Base-by-base conservation (phyloP, 2,113 vertebrate species). In the Eretmochelys imbricata region DNA sequence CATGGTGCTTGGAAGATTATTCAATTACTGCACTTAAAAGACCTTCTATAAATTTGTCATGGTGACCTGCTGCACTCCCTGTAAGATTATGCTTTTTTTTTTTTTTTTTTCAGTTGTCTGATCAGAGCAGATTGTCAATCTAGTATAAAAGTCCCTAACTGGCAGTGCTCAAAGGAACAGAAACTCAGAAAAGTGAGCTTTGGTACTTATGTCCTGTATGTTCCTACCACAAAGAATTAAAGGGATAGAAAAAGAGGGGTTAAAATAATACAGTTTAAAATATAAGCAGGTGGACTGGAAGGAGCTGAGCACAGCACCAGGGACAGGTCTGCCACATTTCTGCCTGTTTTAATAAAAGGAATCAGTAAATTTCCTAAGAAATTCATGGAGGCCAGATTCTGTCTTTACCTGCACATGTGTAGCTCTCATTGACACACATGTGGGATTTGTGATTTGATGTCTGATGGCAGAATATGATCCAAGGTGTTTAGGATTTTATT, bases 401-500 rank as follows among this genome's bases (percentile, higher is more conserved):
- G 12, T 31, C 29, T 65, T 65, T 65, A 65, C 16, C 62, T 35
- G 62, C 31, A n/a, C 31, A 19, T 17, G 16, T 65, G 11, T 65
- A 65, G 62, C 62, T n/a, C 29, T 17, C 31, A 65, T 65, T 65
- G 62, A 65, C 13, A 62, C 50, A 29, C 35, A 69, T 1, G 1
- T 72, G 38, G 59, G 55, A 82, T 89, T 46, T 7, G 2, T 0
- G 0, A 78, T 83, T 65, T 55, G 1, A 0, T 13, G 24, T 46
- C 10, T 75, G 82, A n/a, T 31, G 42, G 27, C 92, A 42, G 0
- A 75, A 51, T 80, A 48, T 17, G 27, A 1, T 16, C 83, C 20
- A 49, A 14, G 31, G 50, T 59, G 1, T 0, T 6, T 81, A 75
- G 50, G n/a, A 5, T 9, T 0, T 0, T 59, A 55, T 31, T 85